Evolutionary conservation across 2,888 invertebrate genomes (phyloP).

Genomic region (Gnatocerus cornutus): DNA sequence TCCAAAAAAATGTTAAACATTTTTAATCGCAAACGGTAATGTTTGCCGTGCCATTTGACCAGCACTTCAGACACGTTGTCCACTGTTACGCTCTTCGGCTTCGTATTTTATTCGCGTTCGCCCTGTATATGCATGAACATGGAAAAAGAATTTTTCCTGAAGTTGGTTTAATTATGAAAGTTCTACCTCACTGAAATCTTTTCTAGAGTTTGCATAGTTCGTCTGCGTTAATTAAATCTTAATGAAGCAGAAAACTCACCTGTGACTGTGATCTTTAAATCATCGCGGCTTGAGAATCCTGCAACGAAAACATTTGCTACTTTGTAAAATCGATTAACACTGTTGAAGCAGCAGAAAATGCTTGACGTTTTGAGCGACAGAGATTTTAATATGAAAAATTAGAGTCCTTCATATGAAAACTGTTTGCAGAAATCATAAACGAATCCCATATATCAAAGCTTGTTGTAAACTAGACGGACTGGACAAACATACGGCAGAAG

Average conservation of each 20-base stretch:
- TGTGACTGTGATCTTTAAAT: neutral
- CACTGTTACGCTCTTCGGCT: too few species aligned
- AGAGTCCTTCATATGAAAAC: neutral
- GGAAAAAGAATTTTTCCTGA: too few species aligned
- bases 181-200: neutral
- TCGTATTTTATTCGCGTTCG: too few species aligned
- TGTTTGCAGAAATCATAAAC: constrained; percentile 1
- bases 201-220: neutral
- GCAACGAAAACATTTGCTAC: neutral
- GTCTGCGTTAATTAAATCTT: neutral
- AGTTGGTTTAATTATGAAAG: neutral
- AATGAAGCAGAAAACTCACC: neutral
- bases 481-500: constrained; percentile 1
- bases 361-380: neutral
- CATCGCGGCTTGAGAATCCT: neutral
- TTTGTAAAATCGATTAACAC: neutral
- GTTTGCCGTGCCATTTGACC: too few species aligned
- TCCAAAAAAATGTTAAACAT: too few species aligned
- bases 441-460: constrained; percentile 3
- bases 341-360: neutral
- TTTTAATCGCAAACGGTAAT: too few species aligned
- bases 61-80: too few species aligned
- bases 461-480: neutral
- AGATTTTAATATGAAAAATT: neutral
- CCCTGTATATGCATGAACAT: too few species aligned